A percentile compares a stretch with the other conserved stretches of the same genome.
Evolutionary conservation across 2,797 vertebrate species (phyloP).

Genomic region (Myripristis jacobus): DNA sequence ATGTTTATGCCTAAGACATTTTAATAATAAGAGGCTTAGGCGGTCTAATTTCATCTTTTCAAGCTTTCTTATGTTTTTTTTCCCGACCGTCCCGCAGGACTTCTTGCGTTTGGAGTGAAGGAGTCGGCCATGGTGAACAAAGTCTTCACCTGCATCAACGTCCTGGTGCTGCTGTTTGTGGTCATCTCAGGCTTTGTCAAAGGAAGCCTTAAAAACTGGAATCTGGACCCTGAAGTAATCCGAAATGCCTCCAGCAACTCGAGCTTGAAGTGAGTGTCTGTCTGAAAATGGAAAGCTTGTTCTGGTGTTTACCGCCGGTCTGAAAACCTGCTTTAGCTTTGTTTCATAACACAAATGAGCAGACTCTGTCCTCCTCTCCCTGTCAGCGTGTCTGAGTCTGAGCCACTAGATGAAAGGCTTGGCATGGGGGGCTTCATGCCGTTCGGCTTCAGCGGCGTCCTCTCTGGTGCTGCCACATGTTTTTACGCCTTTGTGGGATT

Average conservation of each 20-base stretch:
- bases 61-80: neutral
- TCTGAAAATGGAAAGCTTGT: neutral
- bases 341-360: neutral
- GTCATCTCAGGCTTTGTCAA: constrained; percentile 93
- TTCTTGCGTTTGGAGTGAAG: constrained; percentile 93
- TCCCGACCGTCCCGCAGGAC: constrained; percentile 76
- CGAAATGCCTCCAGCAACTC: constrained; percentile 67
- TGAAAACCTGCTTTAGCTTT: neutral
- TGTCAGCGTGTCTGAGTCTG: constrained; percentile 74
- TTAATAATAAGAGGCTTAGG: neutral
- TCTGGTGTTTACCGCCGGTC: no score
- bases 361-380: neutral
- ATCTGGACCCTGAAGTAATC: constrained; percentile 82
- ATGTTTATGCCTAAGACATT: neutral
- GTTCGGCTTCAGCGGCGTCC: constrained; percentile 90
- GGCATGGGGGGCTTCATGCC: constrained; percentile 94
- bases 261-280: constrained; percentile 83
- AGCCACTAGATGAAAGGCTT: constrained; percentile 23
- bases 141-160: constrained; percentile 94
- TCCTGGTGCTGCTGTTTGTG: constrained; percentile 92
- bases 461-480: constrained; percentile 95
- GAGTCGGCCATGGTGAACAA: constrained; percentile 97
- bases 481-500: constrained; percentile 99
- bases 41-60: neutral
- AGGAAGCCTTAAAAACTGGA: constrained; percentile 91